Conservation (phyloP, 1,140 invertebrate species). For the Tetramorium simillimum region DNA sequence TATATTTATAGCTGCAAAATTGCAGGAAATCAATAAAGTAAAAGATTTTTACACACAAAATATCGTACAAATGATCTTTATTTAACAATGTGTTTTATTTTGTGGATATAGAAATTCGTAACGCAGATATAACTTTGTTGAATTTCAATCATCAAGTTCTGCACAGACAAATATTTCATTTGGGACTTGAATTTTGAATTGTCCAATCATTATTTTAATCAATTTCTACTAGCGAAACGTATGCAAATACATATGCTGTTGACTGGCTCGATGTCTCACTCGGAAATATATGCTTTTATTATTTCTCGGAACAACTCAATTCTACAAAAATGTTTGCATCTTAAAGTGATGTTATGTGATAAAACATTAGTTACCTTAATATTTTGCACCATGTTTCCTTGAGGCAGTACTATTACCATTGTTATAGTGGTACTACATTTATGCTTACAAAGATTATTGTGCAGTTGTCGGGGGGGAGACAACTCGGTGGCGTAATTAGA, state of each 20-base stretch:
- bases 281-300: not conserved
- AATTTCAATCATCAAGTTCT: not conserved
- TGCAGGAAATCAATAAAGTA: not conserved
- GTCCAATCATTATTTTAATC: slow-evolving; percentile 7
- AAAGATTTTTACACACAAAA: not conserved
- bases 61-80: slow-evolving; percentile 36
- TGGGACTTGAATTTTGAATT: not conserved
- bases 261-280: not conserved
- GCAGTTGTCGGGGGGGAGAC: not conserved
- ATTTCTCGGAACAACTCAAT: not conserved
- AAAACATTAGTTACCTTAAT: slow-evolving; percentile 26
- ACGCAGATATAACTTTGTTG: not conserved
- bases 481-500: slow-evolving; percentile 16
- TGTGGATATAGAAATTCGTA: slow-evolving; percentile 32
- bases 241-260: not conserved
- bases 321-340: slow-evolving; percentile 32
- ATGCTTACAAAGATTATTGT: slow-evolving; percentile 56
- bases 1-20: not conserved
- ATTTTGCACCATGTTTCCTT: slow-evolving; percentile 48
- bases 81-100: slow-evolving; percentile 54
- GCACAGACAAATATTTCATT: not conserved
- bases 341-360: slow-evolving; percentile 51
- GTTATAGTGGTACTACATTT: slow-evolving; percentile 22
- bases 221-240: slow-evolving; percentile 1
- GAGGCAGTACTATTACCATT: slow-evolving; percentile 63